Conservation (phyloP, 1,140 invertebrate species). For the Temnothorax nylanderi region DNA sequence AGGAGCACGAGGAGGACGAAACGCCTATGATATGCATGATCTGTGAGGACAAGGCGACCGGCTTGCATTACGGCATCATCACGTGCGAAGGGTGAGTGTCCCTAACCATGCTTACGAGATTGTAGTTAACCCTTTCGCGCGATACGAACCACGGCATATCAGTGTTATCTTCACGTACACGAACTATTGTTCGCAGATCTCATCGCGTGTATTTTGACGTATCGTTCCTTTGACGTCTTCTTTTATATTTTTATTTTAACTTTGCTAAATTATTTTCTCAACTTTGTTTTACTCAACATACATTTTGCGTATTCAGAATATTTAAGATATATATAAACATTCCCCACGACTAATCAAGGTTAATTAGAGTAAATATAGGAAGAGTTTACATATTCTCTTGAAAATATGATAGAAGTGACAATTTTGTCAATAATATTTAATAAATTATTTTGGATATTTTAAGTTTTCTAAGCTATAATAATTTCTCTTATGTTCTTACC, state of each 20-base stretch:
- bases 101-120: neutral
- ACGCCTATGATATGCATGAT: conserved; percentile 99
- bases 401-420: neutral
- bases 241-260: conserved; percentile 1
- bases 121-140: neutral
- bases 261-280: neutral
- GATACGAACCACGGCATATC: neutral
- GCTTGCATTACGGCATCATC: conserved; percentile 99
- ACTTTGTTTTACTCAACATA: neutral
- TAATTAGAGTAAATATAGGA: neutral
- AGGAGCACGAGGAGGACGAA: conserved; percentile 93
- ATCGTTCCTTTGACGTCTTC: neutral
- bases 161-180: neutral
- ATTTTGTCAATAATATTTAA: neutral
- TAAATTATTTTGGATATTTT: neutral
- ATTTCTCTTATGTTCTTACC: neutral
- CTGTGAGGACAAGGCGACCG: conserved; percentile 98
- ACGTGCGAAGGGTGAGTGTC: conserved; percentile 95
- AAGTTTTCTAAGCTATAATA: neutral
- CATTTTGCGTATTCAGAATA: neutral
- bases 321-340: neutral
- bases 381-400: neutral
- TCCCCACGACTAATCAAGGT: neutral
- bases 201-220: no score
- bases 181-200: neutral